Percentiles rank a stretch among this genome's conserved stretches.
Evolutionary conservation across 37 sponge, comb jelly and placozoan species (phyloP).

Genomic region (Haliclona indistincta): DNA sequence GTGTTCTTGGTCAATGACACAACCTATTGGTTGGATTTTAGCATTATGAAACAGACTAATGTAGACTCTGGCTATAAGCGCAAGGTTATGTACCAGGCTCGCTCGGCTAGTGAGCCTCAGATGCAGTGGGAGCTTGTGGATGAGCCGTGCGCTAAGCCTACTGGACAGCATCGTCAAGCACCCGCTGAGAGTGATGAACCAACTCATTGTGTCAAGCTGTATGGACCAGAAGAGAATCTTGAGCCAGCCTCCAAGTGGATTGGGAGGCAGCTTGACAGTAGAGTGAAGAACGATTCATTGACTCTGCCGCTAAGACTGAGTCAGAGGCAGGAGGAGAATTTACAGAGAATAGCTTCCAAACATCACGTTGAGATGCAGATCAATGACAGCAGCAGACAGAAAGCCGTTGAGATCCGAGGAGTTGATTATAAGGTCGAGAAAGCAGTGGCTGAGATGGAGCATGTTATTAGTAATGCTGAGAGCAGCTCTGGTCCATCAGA

Average conservation of each 20-base stretch:
- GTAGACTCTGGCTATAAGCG: slow-evolving; percentile 18
- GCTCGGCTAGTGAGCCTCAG: not conserved
- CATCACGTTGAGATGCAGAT: too few relatives aligned
- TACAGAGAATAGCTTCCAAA: too few relatives aligned
- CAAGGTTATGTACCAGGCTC: not conserved
- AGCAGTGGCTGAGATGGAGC: not conserved
- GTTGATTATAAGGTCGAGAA: not conserved
- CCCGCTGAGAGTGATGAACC: slow-evolving; percentile 35
- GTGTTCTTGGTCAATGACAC: not conserved
- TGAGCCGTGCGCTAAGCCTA: slow-evolving; percentile 53
- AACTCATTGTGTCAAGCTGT: slow-evolving; percentile 38
- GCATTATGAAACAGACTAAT: slow-evolving; percentile 73
- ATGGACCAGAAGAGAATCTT: too few relatives aligned
- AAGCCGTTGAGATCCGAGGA: not conserved
- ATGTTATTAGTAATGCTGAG: not conserved
- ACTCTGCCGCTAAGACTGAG: too few relatives aligned
- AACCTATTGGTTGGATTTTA: slow-evolving; percentile 43
- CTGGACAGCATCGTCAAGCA: slow-evolving; percentile 20
- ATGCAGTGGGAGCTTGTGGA: too few relatives aligned
- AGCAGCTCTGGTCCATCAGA: too few relatives aligned
- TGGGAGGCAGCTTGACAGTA: too few relatives aligned
- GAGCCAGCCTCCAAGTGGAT: too few relatives aligned
- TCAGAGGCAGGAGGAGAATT: too few relatives aligned
- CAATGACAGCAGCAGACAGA: too few relatives aligned
- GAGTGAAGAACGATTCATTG: too few relatives aligned